A percentile compares a stretch with the other conserved stretches of the same genome.
Conservation (phyloP, 2,888 invertebrate genomes). For the Macrosiphum euphorbiae region DNA sequence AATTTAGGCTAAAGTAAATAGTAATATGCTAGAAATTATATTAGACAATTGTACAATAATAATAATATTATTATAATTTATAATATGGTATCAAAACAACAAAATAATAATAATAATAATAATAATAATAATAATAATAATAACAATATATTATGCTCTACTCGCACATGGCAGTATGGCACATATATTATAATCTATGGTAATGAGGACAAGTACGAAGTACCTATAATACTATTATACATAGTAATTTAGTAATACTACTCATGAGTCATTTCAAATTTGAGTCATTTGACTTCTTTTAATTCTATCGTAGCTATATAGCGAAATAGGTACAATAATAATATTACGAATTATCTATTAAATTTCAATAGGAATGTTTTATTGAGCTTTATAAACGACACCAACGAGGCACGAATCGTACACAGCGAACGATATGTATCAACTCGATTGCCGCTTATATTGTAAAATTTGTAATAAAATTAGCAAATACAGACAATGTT, state of each 20-base stretch:
- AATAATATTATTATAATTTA: background rate
- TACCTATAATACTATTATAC: too few species aligned
- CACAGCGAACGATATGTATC: background rate
- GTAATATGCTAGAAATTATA: too few species aligned
- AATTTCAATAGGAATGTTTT: background rate
- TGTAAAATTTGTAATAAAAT: background rate
- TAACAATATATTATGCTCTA: too few species aligned
- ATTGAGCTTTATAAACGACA: background rate
- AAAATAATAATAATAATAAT: too few species aligned
- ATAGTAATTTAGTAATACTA: background rate
- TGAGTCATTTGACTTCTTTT: background rate
- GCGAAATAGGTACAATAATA: background rate
- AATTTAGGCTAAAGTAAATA: too few species aligned
- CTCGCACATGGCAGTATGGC: too few species aligned
- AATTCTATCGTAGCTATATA: background rate
- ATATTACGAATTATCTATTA: background rate
- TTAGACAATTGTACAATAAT: background rate
- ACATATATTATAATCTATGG: too few species aligned
- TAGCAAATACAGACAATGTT: background rate
- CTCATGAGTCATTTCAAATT: background rate
- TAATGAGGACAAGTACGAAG: too few species aligned
- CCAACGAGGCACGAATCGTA: background rate
- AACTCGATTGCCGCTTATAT: background rate
- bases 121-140: too few species aligned
- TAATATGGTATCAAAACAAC: too few species aligned